A percentile compares a stretch with the other conserved stretches of the same genome.
These are phyloP conservation scores for Ophion ventricosus DNA, from an alignment of 2,888 invertebrate species.

Conservation along the genomic window DNA sequence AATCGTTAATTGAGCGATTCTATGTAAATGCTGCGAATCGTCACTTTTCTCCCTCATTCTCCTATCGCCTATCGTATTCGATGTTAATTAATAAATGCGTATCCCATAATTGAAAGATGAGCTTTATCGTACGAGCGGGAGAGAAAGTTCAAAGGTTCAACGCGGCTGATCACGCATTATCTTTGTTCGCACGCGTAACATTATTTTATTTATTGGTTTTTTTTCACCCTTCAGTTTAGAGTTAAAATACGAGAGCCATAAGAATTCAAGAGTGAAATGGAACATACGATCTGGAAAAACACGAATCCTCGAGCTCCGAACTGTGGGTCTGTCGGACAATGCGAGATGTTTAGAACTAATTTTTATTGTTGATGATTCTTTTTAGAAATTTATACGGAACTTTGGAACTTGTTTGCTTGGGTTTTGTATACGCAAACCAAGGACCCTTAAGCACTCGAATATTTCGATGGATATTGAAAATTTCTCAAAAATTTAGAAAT, in stretches of 20 bases:
- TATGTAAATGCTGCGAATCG: conserved; percentile 7
- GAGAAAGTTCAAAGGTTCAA: conserved; percentile 48
- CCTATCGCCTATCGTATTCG: neutral
- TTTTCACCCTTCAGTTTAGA: neutral
- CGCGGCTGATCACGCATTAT: conserved; percentile 13
- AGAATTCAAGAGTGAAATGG: neutral
- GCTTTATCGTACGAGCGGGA: conserved; percentile 31
- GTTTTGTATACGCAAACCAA: too few species aligned
- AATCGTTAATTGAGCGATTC: conserved; percentile 49
- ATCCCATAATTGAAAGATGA: conserved; percentile 49
- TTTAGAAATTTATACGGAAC: neutral
- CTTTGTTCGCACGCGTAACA: conserved; percentile 2
- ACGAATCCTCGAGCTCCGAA: neutral
- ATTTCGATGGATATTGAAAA: neutral
- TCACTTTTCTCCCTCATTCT: conserved; percentile 20
- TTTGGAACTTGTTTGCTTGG: neutral
- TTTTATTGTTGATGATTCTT: neutral
- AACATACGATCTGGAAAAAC: neutral
- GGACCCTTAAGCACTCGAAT: too few species aligned
- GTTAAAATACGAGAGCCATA: neutral
- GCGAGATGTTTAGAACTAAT: neutral
- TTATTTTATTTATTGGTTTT: neutral
- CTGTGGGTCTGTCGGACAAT: neutral
- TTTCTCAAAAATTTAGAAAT: neutral
- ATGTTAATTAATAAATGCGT: conserved; percentile 48